These are phyloP conservation scores for Haplochromis burtoni DNA, from an alignment of 2,113 vertebrate genomes.

Conservation along the genomic window DNA sequence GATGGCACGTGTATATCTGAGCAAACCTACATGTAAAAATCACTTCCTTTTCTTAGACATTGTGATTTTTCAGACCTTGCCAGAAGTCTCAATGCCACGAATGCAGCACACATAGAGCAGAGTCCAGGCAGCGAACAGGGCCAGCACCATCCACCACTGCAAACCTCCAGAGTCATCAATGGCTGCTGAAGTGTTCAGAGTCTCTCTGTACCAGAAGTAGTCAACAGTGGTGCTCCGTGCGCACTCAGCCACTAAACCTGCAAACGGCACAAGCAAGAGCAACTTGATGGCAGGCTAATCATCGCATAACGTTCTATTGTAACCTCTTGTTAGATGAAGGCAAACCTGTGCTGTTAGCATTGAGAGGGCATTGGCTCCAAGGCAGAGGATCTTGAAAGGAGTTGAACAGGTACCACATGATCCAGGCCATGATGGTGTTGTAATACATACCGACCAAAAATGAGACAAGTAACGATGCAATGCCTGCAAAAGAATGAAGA, in stretches of 20 bases:
- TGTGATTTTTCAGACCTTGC: conserved; percentile 76
- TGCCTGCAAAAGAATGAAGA: conserved; percentile 63
- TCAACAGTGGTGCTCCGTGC: conserved; percentile 81
- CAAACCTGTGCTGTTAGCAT: conserved; percentile 77
- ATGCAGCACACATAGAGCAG: conserved; percentile 85
- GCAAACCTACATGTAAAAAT: neutral
- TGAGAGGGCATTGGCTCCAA: conserved; percentile 85
- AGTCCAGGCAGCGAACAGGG: conserved; percentile 80
- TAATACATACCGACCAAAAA: conserved; percentile 89
- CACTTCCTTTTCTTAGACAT: neutral
- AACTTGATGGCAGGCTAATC: neutral
- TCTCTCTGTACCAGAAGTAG: conserved; percentile 96
- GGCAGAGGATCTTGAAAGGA: conserved; percentile 92
- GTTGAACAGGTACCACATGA: conserved; percentile 99
- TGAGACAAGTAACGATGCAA: conserved; percentile 83
- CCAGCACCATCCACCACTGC: conserved; percentile 91
- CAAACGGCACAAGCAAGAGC: neutral
- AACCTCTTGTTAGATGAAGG: neutral
- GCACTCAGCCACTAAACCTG: conserved; percentile 81
- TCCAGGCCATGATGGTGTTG: conserved; percentile 92
- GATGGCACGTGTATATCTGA: neutral
- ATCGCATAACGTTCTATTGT: neutral
- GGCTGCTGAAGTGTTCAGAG: conserved; percentile 79
- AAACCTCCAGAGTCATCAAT: conserved; percentile 76
- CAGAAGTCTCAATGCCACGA: conserved; percentile 92